Conservation (phyloP, 2,888 invertebrate genomes). For the Tridacna crocea region DNA sequence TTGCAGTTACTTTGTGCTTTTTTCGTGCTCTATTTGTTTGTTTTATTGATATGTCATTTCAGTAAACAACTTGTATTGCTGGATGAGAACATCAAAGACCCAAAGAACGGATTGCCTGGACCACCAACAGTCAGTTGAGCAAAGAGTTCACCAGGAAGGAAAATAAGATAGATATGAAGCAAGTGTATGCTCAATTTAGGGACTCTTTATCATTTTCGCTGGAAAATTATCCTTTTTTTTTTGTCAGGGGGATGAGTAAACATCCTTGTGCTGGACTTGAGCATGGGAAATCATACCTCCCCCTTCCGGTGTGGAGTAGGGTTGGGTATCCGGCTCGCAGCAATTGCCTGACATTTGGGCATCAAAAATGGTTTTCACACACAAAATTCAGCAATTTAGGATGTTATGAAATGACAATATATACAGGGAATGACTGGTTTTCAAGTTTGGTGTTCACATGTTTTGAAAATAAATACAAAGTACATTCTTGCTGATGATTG, state of each 20-base stretch:
- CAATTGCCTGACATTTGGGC: slow-evolving; percentile 57
- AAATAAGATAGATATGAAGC: slow-evolving; percentile 64
- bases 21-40: no score
- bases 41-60: no score
- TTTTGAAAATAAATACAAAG: no score
- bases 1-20: no score
- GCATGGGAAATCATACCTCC: slow-evolving; percentile 73
- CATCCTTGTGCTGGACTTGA: slow-evolving; percentile 71
- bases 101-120: background rate
- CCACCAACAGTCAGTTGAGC: background rate
- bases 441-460: background rate
- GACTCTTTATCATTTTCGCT: slow-evolving; percentile 14
- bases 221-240: background rate
- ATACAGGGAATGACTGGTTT: background rate
- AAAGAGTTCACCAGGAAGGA: slow-evolving; percentile 30
- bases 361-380: background rate
- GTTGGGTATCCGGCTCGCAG: slow-evolving; percentile 76
- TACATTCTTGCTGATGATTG: no score
- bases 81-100: no score
- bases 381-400: background rate
- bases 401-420: background rate
- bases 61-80: no score
- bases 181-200: slow-evolving; percentile 57
- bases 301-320: slow-evolving; percentile 70
- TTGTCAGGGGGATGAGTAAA: slow-evolving; percentile 68